Base-by-base conservation (phyloP, 2,888 invertebrate genomes). In the Pristionchus maxplancki region DNA sequence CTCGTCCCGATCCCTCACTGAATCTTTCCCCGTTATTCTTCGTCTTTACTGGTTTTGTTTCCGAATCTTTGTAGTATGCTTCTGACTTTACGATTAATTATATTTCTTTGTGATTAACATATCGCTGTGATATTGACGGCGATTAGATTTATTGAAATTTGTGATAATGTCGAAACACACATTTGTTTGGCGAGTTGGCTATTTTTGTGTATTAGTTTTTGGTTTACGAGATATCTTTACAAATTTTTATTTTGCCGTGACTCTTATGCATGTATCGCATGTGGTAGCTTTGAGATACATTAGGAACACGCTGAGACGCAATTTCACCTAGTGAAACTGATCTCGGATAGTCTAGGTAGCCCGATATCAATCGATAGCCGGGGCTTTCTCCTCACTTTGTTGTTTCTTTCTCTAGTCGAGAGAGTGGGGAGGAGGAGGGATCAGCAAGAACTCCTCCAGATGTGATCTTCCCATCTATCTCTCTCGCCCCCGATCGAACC, bases 321-420 rank as follows among this genome's bases (percentile, higher is more conserved):
- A 8, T 24, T 6, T 24, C 5, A 6, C 6, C 3, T 53, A 20
- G 53, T 9, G 58, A 58, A 58, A n/a, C n/a, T 58, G 3, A 5
- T n/a, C 58, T 5, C n/a, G n/a, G 9, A 24, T 24, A 24, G 58
- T 24, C 6, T 58, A 58, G 24, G n/a, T n/a, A 64, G 64, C 64
- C 31, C 9, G 44, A 58, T 28, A 37, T 71, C 71, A 71, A 71
- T 71, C 71, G 71, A 71, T 71, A 28, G 28, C 64, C 17, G 11
- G 17, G 71, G 71, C 71, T 71, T n/a, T 58, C 50, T 20, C 71
- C 15, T 37, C 71, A 71, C 71, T 71, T 71, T 71, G 37, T 71
- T 71, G 71, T 71, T 71, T 71, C 71, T 71, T 71, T 71, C 71
- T 37, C 71, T 71, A 20, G 31, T 34, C 31, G 71, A 71, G 71